Conservation (phyloP, 2,113 vertebrate genomes). For the Podarcis raffonei region DNA sequence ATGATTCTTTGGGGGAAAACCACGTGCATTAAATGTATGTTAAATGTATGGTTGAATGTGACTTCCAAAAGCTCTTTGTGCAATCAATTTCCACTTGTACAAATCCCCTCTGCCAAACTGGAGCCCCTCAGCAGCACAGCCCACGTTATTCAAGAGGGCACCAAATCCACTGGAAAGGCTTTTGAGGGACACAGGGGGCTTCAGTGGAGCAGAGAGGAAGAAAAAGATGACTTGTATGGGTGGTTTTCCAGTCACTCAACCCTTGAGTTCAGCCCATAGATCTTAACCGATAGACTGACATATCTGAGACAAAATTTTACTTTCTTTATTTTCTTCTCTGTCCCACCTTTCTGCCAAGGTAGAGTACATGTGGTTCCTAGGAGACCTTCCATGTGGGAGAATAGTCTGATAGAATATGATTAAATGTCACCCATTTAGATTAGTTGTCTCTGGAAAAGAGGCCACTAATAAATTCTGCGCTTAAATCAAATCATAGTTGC, state of each 20-base stretch:
- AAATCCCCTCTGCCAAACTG: background rate
- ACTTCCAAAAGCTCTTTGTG: too few relatives aligned
- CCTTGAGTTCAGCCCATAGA: background rate
- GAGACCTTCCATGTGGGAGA: too few relatives aligned
- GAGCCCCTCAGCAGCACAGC: background rate
- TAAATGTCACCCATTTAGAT: background rate
- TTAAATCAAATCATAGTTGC: slow-evolving; percentile 6
- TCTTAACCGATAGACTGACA: background rate
- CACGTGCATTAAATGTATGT: too few relatives aligned
- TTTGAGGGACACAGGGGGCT: background rate
- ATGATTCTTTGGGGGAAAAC: too few relatives aligned
- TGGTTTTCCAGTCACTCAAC: background rate
- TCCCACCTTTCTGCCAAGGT: too few relatives aligned
- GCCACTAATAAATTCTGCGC: slow-evolving; percentile 2
- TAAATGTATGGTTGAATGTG: too few relatives aligned
- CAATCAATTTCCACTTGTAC: background rate
- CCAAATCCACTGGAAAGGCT: background rate
- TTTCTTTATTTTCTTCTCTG: too few relatives aligned
- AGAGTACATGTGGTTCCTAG: too few relatives aligned
- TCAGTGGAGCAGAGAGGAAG: background rate
- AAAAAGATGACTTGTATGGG: too few relatives aligned
- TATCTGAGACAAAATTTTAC: background rate
- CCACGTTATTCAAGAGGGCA: background rate
- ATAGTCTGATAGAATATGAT: too few relatives aligned
- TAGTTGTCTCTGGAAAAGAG: slow-evolving; percentile 11